Conservation (phyloP, 2,113 vertebrate genomes). For the Saimiri boliviensis region DNA sequence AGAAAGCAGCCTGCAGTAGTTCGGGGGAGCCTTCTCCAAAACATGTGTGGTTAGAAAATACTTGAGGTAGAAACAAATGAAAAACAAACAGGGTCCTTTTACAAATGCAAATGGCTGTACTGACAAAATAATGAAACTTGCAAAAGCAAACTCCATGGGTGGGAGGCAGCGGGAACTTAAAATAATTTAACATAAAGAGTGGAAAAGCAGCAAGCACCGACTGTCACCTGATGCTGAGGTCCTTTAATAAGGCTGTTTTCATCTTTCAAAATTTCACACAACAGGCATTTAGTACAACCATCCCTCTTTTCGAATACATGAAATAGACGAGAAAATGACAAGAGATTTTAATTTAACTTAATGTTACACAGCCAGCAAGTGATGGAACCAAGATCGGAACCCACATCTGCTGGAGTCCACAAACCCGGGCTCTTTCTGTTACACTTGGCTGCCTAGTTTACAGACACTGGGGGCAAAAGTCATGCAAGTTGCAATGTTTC, state of each 20-base stretch:
- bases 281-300: not conserved
- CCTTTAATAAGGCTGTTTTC: not conserved
- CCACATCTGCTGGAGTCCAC: not conserved
- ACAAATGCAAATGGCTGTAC: not conserved
- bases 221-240: not conserved
- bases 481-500: not conserved
- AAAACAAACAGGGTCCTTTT: constrained; percentile 6
- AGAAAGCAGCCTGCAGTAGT: not conserved
- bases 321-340: not conserved
- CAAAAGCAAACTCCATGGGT: not conserved
- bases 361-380: not conserved
- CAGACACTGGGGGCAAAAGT: not conserved
- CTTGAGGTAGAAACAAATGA: constrained; percentile 2
- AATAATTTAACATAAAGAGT: not conserved
- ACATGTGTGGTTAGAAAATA: not conserved
- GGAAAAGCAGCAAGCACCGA: not conserved
- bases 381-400: not conserved
- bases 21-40: not conserved
- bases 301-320: not conserved
- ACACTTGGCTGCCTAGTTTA: not conserved
- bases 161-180: not conserved
- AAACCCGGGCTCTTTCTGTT: not conserved
- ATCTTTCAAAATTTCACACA: not conserved
- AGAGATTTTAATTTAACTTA: not conserved
- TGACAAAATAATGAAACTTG: not conserved